Base-by-base conservation (phyloP, 2,888 invertebrate species). In the Branchinecta sandiegonensis region DNA sequence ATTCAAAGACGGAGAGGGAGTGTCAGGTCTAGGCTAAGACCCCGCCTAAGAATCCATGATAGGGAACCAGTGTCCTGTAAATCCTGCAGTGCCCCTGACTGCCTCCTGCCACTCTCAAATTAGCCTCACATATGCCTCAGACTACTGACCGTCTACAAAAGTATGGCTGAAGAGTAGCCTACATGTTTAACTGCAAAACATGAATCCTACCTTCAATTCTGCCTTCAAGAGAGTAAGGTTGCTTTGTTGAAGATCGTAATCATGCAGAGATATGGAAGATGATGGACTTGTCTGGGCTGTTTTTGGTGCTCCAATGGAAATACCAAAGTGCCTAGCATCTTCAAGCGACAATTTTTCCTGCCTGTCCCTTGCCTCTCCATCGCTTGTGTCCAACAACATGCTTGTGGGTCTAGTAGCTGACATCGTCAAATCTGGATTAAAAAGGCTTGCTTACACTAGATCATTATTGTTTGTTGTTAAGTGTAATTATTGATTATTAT, bases 241-340 rank as follows among this genome's bases (percentile, higher is more conserved):
- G 70, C 73, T 74, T 68, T 75, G 72, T 65, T 74, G 73, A 69
- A 74, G 70, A 66, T 74, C 74, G 70, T 72, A 74, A 66, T 75
- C 74, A 67, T 72, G 72, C 17, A 64, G 48, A 46, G 66, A 56
- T 17, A 56, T 56, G 23, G 63, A 56, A 10, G 63, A 56, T 9
- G 63, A 56, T 17, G 63, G 63, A 23, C 63, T 56, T 17, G n/a
- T 56, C 23, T 56, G 63, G 23, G 63, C 63, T 56, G 14, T 23
- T 56, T 23, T 56, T 56, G 63, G 63, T n/a, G 63, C 63, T 10
- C n/a, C 63, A n/a, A 56, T 56, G 11, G 63, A 56, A 37, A 37
- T 37, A 23, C 8, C 23, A 23, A 56, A 56, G 11, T 23, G n/a
- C 63, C 63, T 56, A 17, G 63, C 63, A 17, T 56, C 63, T 56